A percentile compares a stretch with the other conserved stretches of the same genome.
phyloP scores from a whole-genome alignment of 2,797 vertebrate genomes.

The Sebastolobus altivelis region DNA sequence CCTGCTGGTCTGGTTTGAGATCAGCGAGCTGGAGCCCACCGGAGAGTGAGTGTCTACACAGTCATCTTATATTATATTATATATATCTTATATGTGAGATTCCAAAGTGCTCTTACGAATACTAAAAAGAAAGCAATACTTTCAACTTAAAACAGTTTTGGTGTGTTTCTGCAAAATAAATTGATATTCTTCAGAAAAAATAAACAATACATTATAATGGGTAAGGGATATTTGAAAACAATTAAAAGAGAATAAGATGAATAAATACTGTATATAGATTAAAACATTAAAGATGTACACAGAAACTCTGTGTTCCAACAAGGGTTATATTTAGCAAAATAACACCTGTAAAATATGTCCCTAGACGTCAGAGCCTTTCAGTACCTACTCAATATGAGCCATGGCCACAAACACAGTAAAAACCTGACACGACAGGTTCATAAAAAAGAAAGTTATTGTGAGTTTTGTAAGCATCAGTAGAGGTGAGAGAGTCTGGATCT shows the following conservation, averaged over 20 bases:
- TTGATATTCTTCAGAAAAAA: background rate
- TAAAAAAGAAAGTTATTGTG: background rate
- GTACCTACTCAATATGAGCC: background rate
- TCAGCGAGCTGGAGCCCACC: constrained; percentile 98
- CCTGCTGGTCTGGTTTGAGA: constrained; percentile 99
- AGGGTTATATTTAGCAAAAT: background rate
- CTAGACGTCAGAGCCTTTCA: background rate
- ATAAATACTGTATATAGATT: background rate
- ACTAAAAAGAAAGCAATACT: background rate
- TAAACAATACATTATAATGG: background rate
- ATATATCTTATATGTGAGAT: background rate
- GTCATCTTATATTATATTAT: background rate
- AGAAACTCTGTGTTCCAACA: background rate
- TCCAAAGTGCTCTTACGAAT: background rate
- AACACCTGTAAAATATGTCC: background rate
- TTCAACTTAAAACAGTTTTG: background rate
- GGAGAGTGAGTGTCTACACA: constrained; percentile 92
- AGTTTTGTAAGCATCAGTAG: background rate
- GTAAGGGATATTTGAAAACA: background rate
- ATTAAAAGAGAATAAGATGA: background rate
- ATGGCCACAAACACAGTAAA: background rate
- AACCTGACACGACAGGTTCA: background rate
- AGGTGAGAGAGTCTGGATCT: background rate
- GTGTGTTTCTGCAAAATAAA: background rate
- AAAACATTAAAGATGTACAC: background rate